Conservation (phyloP, 1,140 invertebrate genomes). For the Lordiphosa clarofinis region DNA sequence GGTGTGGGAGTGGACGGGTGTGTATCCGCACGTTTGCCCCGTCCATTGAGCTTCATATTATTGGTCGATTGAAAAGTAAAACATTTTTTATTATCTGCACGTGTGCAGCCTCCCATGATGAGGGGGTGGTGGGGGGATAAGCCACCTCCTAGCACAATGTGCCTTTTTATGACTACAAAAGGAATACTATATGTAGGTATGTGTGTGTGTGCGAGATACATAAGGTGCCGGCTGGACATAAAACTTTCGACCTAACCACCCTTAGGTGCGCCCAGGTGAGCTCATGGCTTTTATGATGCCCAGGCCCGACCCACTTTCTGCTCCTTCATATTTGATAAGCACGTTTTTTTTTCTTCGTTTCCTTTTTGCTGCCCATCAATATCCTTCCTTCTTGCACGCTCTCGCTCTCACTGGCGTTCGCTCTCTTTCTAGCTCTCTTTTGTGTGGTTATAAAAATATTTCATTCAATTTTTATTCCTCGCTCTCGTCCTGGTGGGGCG, state of each 20-base stretch:
- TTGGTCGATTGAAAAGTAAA: conserved; percentile 78
- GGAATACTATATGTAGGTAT: conserved; percentile 14
- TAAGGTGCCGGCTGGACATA: conserved; percentile 31
- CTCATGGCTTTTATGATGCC: conserved; percentile 71
- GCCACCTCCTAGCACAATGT: conserved; percentile 28
- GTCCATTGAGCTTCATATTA: conserved; percentile 74
- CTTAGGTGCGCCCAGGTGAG: conserved; percentile 59
- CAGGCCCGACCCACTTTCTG: conserved; percentile 53
- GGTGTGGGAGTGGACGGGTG: neutral
- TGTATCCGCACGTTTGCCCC: conserved; percentile 56
- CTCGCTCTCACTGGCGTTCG: conserved; percentile 3
- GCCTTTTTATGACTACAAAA: conserved; percentile 62
- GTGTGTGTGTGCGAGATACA: conserved; percentile 29
- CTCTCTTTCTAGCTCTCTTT: conserved; percentile 8
- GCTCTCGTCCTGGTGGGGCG: conserved; percentile 27
- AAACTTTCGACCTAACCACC: conserved; percentile 72
- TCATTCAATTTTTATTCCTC: conserved; percentile 74
- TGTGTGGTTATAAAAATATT: conserved; percentile 74
- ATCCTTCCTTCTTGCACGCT: conserved; percentile 37
- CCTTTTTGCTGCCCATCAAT: conserved; percentile 64
- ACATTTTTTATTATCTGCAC: conserved; percentile 76
- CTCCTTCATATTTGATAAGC: conserved; percentile 76
- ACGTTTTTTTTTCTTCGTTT: conserved; percentile 44
- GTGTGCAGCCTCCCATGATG: conserved; percentile 53
- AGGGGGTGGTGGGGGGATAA: too few relatives aligned